Conservation (phyloP, 2,113 vertebrate species). For the Mystacornis crossleyi region DNA sequence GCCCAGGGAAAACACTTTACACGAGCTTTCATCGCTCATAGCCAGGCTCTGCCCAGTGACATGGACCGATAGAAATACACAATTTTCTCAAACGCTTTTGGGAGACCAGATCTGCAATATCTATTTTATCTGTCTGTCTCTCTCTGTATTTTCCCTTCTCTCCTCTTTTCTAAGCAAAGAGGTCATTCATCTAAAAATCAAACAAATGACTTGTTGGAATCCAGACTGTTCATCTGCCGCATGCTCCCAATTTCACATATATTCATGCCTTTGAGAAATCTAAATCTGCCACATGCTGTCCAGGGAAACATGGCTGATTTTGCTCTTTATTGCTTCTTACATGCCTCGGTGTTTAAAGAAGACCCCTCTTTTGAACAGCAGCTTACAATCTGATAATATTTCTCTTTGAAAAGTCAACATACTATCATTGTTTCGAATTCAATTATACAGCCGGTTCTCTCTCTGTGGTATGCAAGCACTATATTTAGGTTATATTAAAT, state of each 20-base stretch:
- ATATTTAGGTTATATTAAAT: constrained; percentile 73
- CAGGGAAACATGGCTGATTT: background rate
- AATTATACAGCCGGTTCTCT: constrained; percentile 48
- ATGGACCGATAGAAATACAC: fast-evolving
- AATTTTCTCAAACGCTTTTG: background rate
- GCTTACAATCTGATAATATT: constrained; percentile 68
- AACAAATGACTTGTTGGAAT: background rate
- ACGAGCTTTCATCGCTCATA: background rate
- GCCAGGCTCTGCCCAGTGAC: background rate
- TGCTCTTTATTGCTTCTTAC: constrained; percentile 51
- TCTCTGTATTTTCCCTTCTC: background rate
- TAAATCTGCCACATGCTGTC: constrained; percentile 18
- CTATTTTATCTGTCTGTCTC: background rate
- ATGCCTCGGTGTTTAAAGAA: constrained; percentile 45
- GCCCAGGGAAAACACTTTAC: background rate
- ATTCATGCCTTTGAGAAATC: constrained; percentile 6
- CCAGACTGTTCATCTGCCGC: background rate
- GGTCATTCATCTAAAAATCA: background rate
- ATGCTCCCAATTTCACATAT: background rate
- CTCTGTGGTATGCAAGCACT: constrained; percentile 52
- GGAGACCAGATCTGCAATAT: background rate
- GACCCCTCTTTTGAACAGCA: constrained; percentile 53
- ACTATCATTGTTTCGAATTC: constrained; percentile 61
- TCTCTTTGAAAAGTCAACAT: constrained; percentile 69
- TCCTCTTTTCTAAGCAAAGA: background rate